Percentiles rank a stretch among this genome's conserved stretches.
Conservation (phyloP, 2,113 vertebrate species). For the Oryzias curvinotus region DNA sequence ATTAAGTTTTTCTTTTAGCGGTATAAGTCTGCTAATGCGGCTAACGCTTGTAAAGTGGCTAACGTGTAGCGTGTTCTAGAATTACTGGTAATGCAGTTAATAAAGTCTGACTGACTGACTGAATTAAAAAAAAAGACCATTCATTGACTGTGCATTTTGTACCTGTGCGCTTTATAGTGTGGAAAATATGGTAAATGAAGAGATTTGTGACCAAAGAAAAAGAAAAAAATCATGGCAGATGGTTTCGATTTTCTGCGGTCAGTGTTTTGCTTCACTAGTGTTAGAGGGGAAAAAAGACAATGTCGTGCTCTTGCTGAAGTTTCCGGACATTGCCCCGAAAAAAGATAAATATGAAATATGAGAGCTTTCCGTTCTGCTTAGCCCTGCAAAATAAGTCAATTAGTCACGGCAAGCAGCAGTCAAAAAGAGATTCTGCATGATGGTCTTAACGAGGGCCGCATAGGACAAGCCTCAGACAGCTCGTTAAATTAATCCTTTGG, state of each 20-base stretch:
- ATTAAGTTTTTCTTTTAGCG: no score
- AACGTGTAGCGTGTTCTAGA: no score
- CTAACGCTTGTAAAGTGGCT: no score
- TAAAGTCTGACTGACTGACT: no score
- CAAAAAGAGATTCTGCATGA: conserved; percentile 73
- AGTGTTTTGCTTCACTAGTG: conserved; percentile 3
- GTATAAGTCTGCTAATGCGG: no score
- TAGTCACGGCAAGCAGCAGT: conserved; percentile 74
- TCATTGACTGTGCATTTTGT: no score
- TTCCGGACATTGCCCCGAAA: conserved; percentile 62
- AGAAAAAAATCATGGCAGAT: not conserved
- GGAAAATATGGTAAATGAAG: not conserved
- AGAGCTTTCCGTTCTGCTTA: conserved; percentile 72
- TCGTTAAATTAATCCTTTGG: conserved; percentile 78
- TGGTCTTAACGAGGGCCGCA: conserved; percentile 73
- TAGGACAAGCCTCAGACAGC: conserved; percentile 73
- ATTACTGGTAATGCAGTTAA: no score
- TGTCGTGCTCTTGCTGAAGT: conserved; percentile 34
- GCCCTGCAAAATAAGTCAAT: conserved; percentile 75
- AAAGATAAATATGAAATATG: conserved; percentile 72
- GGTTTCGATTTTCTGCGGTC: not conserved
- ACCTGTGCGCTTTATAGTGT: no score
- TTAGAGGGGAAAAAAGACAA: conserved; percentile 32
- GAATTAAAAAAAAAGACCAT: no score
- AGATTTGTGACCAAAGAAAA: not conserved